phyloP scores from a whole-genome alignment of 2,888 invertebrate genomes.

The Acheta domesticus region DNA sequence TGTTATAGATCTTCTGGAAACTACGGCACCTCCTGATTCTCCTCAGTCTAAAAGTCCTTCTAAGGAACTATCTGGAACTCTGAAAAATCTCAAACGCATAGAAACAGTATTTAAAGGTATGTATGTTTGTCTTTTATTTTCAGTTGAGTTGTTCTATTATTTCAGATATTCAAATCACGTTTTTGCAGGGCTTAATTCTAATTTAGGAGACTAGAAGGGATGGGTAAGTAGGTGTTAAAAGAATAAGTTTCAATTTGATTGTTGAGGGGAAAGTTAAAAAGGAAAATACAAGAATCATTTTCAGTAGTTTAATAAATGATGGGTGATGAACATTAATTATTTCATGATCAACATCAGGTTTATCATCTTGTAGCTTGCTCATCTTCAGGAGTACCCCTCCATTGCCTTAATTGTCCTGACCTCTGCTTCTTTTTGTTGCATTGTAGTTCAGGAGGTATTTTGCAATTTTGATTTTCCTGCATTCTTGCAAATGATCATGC shows the following conservation, averaged over 20 bases:
- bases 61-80: conserved; percentile 52
- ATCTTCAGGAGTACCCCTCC: too few relatives aligned
- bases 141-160: neutral
- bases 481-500: too few relatives aligned
- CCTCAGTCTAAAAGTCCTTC: conserved; percentile 44
- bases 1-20: conserved; percentile 42
- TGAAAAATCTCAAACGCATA: conserved; percentile 52
- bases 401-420: too few relatives aligned
- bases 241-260: too few relatives aligned
- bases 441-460: too few relatives aligned
- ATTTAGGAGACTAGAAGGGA: too few relatives aligned
- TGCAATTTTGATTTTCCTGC: too few relatives aligned
- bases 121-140: neutral
- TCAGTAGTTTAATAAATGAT: conserved; percentile 40
- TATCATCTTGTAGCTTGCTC: too few relatives aligned
- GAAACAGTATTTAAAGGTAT: conserved; percentile 53
- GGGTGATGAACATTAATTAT: conserved; percentile 23
- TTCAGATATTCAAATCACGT: neutral
- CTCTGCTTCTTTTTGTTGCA: too few relatives aligned
- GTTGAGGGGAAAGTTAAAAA: neutral
- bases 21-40: conserved; percentile 38
- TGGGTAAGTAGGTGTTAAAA: too few relatives aligned
- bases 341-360: too few relatives aligned
- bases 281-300: neutral
- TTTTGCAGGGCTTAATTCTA: neutral